Base-by-base conservation (phyloP, 2,113 vertebrate genomes). In the Megaceryle torquata region DNA sequence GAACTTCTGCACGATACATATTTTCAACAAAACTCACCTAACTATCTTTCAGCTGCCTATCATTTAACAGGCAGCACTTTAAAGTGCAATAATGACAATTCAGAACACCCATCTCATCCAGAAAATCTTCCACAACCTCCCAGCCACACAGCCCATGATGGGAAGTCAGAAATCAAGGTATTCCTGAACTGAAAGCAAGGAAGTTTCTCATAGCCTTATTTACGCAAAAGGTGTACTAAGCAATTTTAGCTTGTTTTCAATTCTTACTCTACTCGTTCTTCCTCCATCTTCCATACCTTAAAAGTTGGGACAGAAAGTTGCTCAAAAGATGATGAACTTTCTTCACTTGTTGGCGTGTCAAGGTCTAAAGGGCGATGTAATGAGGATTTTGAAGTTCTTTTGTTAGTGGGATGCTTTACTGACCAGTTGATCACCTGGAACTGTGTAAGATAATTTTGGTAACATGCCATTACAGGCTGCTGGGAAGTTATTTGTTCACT, bases 351-450 rank as follows among this genome's bases (percentile, higher is more conserved):
- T 44, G 99, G 99, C 0, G 99, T 99, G 93, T 99, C 99, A 21
- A 99, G 98, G 81, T 99, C 99, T 61, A 99, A 97, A 33, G 99
- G 99, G 5, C 99, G 99, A 93, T 99, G 99, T 51, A 99, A 94
- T 1, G 99, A 99, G 48, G 99, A 99, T 84, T 99, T 99, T 25
- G 99, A 99, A 29, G 99, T 99, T 94, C 99, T 99, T 97, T 99
- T 99, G 96, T 99, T 99, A 91, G 99, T 98, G 31, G 99, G 99
- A 87, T 99, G 99, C 95, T 99, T 99, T 60, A 99, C 98, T 5
- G 99, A 98, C 99, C 99, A 99, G 91, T 99, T 99, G 82, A 98
- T 98, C 54, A 99, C 99, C 97, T 99, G 99, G 88, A 99, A 99
- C 91, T 99, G 99, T 8, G 98, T 98, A 31, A 99, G 98, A 81